Evolutionary conservation across 1,140 invertebrate species (phyloP).

Genomic region (Rhopalosiphum maidis): DNA sequence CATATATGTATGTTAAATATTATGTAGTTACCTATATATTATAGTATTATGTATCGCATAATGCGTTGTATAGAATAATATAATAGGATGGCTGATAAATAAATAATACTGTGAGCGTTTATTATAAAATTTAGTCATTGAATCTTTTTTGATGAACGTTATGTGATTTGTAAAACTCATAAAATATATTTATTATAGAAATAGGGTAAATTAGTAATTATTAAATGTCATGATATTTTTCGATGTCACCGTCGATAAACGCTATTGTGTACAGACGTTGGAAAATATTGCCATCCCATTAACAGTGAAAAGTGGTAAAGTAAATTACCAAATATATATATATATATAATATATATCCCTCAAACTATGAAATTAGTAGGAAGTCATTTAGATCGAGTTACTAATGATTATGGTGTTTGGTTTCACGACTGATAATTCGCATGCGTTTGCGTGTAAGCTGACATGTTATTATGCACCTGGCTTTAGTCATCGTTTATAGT

Average conservation of each 20-base stretch:
- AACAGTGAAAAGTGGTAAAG: neutral
- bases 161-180: neutral
- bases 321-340: neutral
- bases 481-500: neutral
- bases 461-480: neutral
- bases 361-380: neutral
- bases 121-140: neutral
- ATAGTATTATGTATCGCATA: no score
- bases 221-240: neutral
- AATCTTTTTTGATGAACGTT: neutral
- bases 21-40: no score
- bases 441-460: neutral
- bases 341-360: neutral
- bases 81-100: no score
- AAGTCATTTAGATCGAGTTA: neutral
- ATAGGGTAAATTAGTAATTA: neutral
- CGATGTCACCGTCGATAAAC: neutral
- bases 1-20: no score
- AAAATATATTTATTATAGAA: constrained; percentile 1
- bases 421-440: neutral
- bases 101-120: no score
- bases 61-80: no score
- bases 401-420: neutral
- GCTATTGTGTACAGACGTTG: neutral
- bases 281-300: neutral